Evolutionary conservation across 2,797 vertebrate species (phyloP), one percentile per base, ranked within the genome.

Genomic region (Pelodytes ibericus): DNA sequence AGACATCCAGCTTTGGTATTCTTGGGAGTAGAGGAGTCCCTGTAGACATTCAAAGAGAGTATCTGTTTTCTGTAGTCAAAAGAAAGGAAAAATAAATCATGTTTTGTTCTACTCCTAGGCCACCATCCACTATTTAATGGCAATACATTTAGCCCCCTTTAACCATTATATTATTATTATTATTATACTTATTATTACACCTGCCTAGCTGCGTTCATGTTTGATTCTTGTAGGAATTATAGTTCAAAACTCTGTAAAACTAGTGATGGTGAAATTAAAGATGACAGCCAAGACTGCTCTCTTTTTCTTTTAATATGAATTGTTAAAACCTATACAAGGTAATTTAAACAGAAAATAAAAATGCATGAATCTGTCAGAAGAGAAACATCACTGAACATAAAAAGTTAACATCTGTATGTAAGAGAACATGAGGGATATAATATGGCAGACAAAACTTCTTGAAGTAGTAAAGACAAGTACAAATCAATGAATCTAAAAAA

Each of bases 401-500:
- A 31, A 72, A 72, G 41, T 22, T 63, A 57, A 26, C 53, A 65
- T 58, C 11, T 66, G 39, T 29, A 72, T 51, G n/a, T 68, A 26
- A 72, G 64, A 51, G 22, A 51, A 72, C 41, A 63, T 18, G n/a
- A 78, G 66, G 39, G 47, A 39, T 63, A 13, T 67, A 80, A 66
- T 75, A 83, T 82, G 84, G 74, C 79, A 86, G 81, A 74, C 80
- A 78, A 79, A 87, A 84, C 76, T 75, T 77, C 80, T 86, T 84
- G 84, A 88, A 85, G 72, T 72, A 73, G 65, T 74, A 80, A 80
- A 84, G 84, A 84, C 84, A 84, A 87, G 81, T 84, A 84, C 84
- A 84, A 86, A 87, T 86, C 89, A 87, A 79, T 83, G 84, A 82
- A 81, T 86, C 84, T 84, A 80, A 84, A 86, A 85, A 82, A 81